phyloP scores from a whole-genome alignment of 2,888 invertebrate genomes.

The Macrophya alboannulata region DNA sequence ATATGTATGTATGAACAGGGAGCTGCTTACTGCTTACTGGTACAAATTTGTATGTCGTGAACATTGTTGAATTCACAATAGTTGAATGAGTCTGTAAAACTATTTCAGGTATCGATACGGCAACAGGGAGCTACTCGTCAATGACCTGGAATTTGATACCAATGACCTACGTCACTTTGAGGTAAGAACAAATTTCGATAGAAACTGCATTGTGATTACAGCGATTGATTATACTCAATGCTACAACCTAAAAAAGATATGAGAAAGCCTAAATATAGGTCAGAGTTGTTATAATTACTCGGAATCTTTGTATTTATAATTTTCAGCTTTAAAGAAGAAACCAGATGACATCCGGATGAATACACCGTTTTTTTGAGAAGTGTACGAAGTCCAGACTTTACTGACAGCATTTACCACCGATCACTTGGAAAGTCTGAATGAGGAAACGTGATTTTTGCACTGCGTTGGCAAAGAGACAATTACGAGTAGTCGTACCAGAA shows the following conservation, averaged over 20 bases:
- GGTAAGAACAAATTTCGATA: constrained; percentile 73
- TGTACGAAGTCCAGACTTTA: not conserved
- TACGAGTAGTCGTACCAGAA: not conserved
- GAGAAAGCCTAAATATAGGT: not conserved
- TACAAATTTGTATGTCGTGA: too few species aligned
- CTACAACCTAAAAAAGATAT: not conserved
- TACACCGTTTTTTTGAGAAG: not conserved
- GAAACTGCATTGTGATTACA: not conserved
- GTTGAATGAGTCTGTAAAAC: not conserved
- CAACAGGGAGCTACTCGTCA: constrained; percentile 80
- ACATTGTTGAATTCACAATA: not conserved
- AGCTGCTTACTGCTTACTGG: too few species aligned
- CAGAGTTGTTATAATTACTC: not conserved
- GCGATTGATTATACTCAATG: not conserved
- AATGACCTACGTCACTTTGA: constrained; percentile 80
- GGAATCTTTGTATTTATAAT: constrained; percentile 18
- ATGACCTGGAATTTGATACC: constrained; percentile 79
- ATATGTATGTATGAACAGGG: too few species aligned
- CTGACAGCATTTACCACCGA: not conserved
- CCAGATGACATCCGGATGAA: not conserved
- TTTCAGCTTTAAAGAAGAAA: constrained; percentile 66
- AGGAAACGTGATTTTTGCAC: not conserved
- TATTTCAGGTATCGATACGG: constrained; percentile 76
- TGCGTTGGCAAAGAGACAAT: not conserved
- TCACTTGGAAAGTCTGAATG: not conserved